Percentiles rank a stretch among this genome's conserved stretches.
Conservation (phyloP, 2,888 invertebrate genomes). For the Dinocampus coccinellae region DNA sequence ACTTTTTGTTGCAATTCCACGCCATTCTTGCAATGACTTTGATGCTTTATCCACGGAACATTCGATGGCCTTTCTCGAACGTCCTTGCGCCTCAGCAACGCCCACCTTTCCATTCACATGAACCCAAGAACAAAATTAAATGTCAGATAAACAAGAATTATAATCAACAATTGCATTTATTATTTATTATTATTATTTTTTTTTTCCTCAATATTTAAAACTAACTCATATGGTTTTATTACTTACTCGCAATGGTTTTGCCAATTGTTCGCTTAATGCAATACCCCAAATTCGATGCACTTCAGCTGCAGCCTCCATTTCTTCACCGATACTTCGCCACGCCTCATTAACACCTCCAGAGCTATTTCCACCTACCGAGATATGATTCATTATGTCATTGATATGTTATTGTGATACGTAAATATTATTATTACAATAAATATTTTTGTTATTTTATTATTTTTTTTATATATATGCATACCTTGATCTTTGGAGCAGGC, state of each 20-base stretch:
- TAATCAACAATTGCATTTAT: too few relatives aligned
- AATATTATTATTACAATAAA: too few relatives aligned
- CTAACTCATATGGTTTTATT: background rate
- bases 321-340: constrained; percentile 92
- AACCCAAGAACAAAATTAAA: background rate
- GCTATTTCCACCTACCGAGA: constrained; percentile 73
- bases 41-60: constrained; percentile 85
- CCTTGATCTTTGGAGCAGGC: constrained; percentile 76
- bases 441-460: too few relatives aligned
- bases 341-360: constrained; percentile 87
- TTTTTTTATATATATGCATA: constrained; percentile 37
- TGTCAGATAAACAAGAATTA: background rate
- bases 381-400: background rate
- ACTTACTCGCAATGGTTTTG: constrained; percentile 85
- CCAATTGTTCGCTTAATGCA: constrained; percentile 87
- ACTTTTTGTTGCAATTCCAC: constrained; percentile 87
- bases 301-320: constrained; percentile 93
- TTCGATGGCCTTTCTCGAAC: constrained; percentile 74
- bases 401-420: background rate
- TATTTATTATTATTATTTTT: background rate
- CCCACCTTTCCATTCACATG: constrained; percentile 72
- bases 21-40: constrained; percentile 85
- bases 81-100: constrained; percentile 74
- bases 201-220: background rate
- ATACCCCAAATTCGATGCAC: constrained; percentile 87